A percentile compares a stretch with the other conserved stretches of the same genome.
phyloP scores from a whole-genome alignment of 2,797 vertebrate genomes.

The Lindbergichthys nudifrons region DNA sequence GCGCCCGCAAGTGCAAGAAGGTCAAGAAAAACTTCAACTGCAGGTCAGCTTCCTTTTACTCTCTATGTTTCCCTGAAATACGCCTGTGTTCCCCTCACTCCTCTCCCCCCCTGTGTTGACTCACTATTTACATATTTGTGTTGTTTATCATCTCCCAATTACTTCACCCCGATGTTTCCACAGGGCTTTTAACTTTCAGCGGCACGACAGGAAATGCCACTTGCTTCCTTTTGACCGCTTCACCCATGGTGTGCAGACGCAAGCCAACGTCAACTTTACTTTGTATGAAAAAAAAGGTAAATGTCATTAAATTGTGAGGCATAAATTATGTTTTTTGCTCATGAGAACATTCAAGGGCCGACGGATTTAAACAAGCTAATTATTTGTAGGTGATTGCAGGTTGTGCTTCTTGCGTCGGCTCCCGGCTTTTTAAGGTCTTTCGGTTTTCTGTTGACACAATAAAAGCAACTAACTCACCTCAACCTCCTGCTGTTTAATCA shows the following conservation, averaged over 20 bases:
- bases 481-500: slow-evolving; percentile 49
- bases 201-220: slow-evolving; percentile 92
- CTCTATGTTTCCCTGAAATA: slow-evolving; percentile 15
- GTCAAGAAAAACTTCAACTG: slow-evolving; percentile 91
- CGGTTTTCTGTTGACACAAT: slow-evolving; percentile 67
- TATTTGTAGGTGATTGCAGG: slow-evolving; percentile 28
- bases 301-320: neutral
- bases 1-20: slow-evolving; percentile 92
- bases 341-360: slow-evolving; percentile 29
- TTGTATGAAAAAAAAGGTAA: slow-evolving; percentile 98
- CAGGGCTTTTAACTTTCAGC: slow-evolving; percentile 97
- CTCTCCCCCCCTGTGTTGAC: neutral
- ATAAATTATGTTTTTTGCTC: slow-evolving; percentile 6
- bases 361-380: slow-evolving; percentile 2
- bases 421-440: slow-evolving; percentile 32
- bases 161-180: slow-evolving; percentile 62
- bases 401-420: slow-evolving; percentile 13
- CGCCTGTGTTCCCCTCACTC: neutral
- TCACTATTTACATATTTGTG: slow-evolving; percentile 72
- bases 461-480: slow-evolving; percentile 33
- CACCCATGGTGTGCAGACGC: slow-evolving; percentile 89
- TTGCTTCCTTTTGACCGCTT: slow-evolving; percentile 96
- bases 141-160: slow-evolving; percentile 70
- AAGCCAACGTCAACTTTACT: slow-evolving; percentile 89
- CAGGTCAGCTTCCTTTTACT: slow-evolving; percentile 86